phyloP scores from a whole-genome alignment of 2,797 vertebrate species.

The Crenichthys baileyi region DNA sequence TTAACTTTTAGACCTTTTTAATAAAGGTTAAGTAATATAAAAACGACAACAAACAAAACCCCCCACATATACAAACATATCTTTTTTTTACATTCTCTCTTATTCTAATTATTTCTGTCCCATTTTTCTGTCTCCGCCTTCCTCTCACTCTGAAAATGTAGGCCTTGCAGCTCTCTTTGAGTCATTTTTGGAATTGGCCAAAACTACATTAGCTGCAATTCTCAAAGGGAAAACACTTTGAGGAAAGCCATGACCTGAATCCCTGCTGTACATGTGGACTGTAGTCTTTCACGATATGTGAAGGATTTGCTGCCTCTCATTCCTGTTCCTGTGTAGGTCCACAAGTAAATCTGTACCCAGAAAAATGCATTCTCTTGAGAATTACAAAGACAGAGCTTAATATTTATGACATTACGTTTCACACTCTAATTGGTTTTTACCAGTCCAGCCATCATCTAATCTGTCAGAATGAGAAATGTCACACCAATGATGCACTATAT shows the following conservation, averaged over 20 bases:
- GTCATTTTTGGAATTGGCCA: constrained; percentile 50
- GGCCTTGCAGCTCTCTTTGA: constrained; percentile 50
- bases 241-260: constrained; percentile 35
- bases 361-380: constrained; percentile 18
- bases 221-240: constrained; percentile 43
- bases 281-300: constrained; percentile 27
- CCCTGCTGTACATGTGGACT: constrained; percentile 21
- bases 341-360: constrained; percentile 20
- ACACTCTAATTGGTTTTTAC: constrained; percentile 35
- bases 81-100: neutral
- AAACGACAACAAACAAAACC: neutral
- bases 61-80: too few species aligned
- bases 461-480: constrained; percentile 4
- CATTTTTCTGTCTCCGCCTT: neutral
- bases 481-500: constrained; percentile 6
- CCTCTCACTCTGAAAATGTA: constrained; percentile 46
- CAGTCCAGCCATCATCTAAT: constrained; percentile 4
- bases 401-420: constrained; percentile 21
- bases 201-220: constrained; percentile 45
- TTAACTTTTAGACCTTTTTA: too few species aligned
- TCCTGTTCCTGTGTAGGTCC: constrained; percentile 12
- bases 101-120: neutral
- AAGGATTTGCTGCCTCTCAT: constrained; percentile 3
- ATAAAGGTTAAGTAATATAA: neutral
- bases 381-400: neutral